Conservation (phyloP, 1,140 invertebrate species). For the Drosophila lacteicornis region DNA sequence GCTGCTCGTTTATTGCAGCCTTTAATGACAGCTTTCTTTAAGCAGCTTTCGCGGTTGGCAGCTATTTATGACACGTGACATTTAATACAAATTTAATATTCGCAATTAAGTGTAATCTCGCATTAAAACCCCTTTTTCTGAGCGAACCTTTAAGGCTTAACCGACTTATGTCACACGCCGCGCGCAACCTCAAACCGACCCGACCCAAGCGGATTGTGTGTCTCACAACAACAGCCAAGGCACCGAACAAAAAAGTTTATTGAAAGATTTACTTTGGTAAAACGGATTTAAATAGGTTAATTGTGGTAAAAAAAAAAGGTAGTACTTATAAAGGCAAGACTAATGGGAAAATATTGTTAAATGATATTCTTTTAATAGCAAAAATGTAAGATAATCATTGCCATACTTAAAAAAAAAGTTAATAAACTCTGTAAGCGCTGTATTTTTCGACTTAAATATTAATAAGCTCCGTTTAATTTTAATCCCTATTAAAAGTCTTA, state of each 20-base stretch:
- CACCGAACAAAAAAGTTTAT: neutral
- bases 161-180: conserved; percentile 25
- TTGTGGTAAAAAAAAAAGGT: too few species aligned
- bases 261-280: too few species aligned
- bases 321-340: too few species aligned
- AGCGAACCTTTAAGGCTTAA: conserved; percentile 36
- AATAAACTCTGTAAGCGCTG: too few species aligned
- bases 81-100: conserved; percentile 51
- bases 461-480: neutral
- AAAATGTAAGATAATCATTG: too few species aligned
- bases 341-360: too few species aligned
- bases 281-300: too few species aligned
- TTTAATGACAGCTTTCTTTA: conserved; percentile 5
- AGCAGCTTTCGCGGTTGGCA: conserved; percentile 28
- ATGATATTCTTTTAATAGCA: too few species aligned
- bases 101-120: conserved; percentile 47
- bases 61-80: conserved; percentile 47
- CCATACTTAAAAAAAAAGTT: too few species aligned
- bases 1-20: too few species aligned
- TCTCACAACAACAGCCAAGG: neutral
- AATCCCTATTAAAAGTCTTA: too few species aligned
- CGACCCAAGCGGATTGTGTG: conserved; percentile 8
- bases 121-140: conserved; percentile 30
- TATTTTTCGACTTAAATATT: neutral
- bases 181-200: neutral